These are phyloP conservation scores for Oscheius myriophilus DNA, from an alignment of 2,888 invertebrate species.

Conservation along the genomic window DNA sequence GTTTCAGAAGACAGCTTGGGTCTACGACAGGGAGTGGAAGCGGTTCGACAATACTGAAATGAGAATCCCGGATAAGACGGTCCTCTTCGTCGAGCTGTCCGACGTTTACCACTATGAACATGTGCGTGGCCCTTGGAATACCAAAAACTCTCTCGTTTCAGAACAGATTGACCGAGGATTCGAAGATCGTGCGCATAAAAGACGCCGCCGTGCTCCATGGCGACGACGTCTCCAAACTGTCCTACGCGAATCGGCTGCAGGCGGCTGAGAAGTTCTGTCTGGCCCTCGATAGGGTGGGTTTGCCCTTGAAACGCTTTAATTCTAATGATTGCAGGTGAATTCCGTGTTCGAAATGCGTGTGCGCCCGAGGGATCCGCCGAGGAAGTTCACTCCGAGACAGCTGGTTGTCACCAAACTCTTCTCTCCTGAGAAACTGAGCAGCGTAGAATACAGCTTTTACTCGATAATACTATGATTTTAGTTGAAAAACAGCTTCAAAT, in stretches of 20 bases:
- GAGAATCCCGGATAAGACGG: conserved; percentile 51
- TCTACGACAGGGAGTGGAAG: conserved; percentile 21
- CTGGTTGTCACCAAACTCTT: conserved; percentile 25
- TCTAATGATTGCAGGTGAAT: conserved; percentile 1
- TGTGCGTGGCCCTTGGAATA: background rate
- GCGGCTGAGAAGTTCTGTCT: conserved; percentile 59
- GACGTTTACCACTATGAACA: background rate
- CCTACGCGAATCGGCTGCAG: conserved; percentile 48
- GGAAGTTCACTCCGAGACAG: conserved; percentile 11
- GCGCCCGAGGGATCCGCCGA: conserved; percentile 1
- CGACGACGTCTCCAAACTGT: conserved; percentile 57
- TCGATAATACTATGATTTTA: background rate
- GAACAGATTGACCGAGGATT: conserved; percentile 1
- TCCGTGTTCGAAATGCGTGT: conserved; percentile 6
- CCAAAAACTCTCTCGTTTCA: background rate
- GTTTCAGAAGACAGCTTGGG: conserved; percentile 27
- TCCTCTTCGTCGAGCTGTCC: conserved; percentile 45
- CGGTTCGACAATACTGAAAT: conserved; percentile 15
- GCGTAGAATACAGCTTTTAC: background rate
- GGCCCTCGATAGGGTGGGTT: conserved; percentile 45
- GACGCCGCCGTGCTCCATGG: conserved; percentile 66
- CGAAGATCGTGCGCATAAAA: conserved; percentile 54
- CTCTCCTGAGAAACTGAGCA: conserved; percentile 18
- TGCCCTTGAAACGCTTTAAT: background rate
- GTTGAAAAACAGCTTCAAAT: conserved; percentile 12